Base-by-base conservation (phyloP, 2,113 vertebrate species). In the Progne subis region DNA sequence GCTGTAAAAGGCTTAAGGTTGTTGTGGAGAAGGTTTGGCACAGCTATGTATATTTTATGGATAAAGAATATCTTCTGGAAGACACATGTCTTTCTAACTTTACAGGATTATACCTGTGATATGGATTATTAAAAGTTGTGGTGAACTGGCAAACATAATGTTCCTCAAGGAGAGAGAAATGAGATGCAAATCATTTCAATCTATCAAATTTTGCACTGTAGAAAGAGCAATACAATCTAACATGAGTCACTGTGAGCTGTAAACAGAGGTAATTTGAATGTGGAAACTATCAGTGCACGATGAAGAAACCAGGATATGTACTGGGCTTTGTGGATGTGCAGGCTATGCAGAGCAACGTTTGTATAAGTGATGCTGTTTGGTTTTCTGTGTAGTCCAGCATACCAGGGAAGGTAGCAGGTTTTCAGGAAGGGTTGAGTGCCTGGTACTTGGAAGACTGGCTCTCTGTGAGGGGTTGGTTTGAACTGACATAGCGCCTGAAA, bases 281-380 rank as follows among this genome's bases (percentile, higher is more conserved):
- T 20, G 12, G 88, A 43, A 72, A 61, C 8, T 24, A 9, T 61
- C 5, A 2, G 31, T 55, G 21, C 44, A 23, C 0, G 0, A 60
- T 0, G 4, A 77, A 71, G 84, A 71, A 65, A 29, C 12, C 18
- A 28, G 34, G 70, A 47, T 47, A 32, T 1, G 0, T 52, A 0
- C 24, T 57, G 76, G 77, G 16, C 11, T 3, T 39, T 60, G 34
- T 50, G 41, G 50, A 43, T 52, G 18, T 47, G 46, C 46, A 44
- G 52, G n/a, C 10, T 52, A 0, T 31, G 74, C 55, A 75, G 64
- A 68, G 17, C 43, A 69, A 5, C 1, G 0, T 46, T 86, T 78
- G 59, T 75, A 3, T 23, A 61, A 21, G 32, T 23, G 43, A 13
- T 11, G 8, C 37, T 49, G 50, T 52, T 56, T 74, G 31, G 5